Conservation (phyloP, 2,797 vertebrate species). For the Bothrops alternatus region DNA sequence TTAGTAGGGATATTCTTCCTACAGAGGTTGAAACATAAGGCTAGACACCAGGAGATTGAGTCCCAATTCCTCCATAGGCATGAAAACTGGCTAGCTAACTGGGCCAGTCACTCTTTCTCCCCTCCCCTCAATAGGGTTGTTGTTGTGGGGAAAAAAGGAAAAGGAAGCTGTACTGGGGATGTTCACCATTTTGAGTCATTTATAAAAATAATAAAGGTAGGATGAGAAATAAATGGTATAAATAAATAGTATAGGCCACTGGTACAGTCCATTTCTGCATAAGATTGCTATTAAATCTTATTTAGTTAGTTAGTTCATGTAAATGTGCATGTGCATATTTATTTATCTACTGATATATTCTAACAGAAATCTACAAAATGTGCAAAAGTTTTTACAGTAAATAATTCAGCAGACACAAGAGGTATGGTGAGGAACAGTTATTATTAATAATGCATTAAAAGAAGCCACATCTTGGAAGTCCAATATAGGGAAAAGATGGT, state of each 20-base stretch:
- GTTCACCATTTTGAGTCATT: neutral
- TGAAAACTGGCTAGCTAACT: neutral
- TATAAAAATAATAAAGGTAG: neutral
- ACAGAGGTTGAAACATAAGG: neutral
- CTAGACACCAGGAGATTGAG: neutral
- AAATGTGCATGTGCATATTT: neutral
- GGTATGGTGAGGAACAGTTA: neutral
- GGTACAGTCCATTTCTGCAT: neutral
- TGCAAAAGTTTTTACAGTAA: neutral
- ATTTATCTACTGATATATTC: neutral
- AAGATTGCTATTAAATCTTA: neutral
- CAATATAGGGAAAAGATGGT: neutral
- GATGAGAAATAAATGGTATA: neutral
- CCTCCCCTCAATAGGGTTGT: neutral
- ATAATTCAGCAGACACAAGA: neutral
- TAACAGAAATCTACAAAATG: neutral
- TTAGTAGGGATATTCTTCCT: neutral
- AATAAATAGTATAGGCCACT: neutral
- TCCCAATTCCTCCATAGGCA: neutral
- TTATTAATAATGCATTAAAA: neutral
- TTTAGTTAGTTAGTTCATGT: neutral
- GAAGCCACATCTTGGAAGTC: neutral
- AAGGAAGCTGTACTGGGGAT: neutral
- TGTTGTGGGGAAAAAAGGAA: neutral
- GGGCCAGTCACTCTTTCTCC: neutral